phyloP scores from a whole-genome alignment of 2,797 vertebrate species.

The Fringilla coelebs region DNA sequence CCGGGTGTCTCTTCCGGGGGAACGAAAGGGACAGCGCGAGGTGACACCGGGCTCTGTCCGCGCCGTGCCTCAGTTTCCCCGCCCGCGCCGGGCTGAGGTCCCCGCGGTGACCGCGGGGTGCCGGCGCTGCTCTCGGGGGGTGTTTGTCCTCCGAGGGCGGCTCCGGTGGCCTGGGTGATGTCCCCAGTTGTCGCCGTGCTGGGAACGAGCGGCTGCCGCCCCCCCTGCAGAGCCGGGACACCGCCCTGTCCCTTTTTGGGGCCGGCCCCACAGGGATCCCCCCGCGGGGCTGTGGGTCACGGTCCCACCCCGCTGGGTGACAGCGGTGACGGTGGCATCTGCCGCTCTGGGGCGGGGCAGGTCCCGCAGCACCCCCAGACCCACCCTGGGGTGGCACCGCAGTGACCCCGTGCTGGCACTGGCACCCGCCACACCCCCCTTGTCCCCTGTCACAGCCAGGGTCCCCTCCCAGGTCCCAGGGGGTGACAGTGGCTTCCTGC shows the following conservation, averaged over 20 bases:
- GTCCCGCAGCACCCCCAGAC: not conserved
- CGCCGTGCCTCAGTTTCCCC: not conserved
- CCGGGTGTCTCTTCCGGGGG: not conserved
- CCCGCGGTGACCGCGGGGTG: not conserved
- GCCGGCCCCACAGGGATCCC: not conserved
- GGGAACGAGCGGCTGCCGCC: rapidly evolving
- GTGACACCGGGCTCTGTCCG: not conserved
- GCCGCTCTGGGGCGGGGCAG: too few relatives aligned
- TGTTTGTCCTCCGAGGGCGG: too few relatives aligned
- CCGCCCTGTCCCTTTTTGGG: not conserved
- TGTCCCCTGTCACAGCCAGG: not conserved
- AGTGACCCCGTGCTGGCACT: not conserved
- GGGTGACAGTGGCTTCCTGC: rapidly evolving
- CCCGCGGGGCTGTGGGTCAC: too few relatives aligned
- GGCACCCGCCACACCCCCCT: not conserved
- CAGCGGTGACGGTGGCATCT: not conserved
- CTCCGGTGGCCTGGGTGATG: not conserved
- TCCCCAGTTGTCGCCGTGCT: not conserved
- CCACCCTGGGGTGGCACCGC: not conserved
- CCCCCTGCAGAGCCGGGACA: not conserved
- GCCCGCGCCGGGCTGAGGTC: not conserved
- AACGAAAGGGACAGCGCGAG: not conserved
- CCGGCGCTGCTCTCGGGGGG: not conserved
- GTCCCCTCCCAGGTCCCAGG: not conserved
- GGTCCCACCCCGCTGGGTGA: not conserved